These are phyloP conservation scores for Lagopus leucura DNA, from an alignment of 2,113 vertebrate genomes.

Conservation along the genomic window DNA sequence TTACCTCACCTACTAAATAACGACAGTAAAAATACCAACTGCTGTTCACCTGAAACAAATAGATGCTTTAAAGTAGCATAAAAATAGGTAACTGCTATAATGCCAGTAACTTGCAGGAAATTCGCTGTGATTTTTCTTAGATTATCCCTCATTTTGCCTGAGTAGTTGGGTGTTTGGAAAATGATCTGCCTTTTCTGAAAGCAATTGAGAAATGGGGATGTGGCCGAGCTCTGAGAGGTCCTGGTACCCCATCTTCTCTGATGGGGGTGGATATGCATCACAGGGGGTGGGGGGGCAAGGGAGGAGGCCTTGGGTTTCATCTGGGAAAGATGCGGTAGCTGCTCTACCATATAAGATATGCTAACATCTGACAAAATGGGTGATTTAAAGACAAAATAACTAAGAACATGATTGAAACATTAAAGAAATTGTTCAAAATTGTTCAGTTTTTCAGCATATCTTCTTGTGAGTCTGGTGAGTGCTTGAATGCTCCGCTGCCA, in stretches of 20 bases:
- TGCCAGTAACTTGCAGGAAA: not conserved
- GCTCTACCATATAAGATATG: fast-evolving
- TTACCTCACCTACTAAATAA: not conserved
- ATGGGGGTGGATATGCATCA: fast-evolving
- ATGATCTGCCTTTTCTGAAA: not conserved
- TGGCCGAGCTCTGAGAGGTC: not conserved
- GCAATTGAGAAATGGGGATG: fast-evolving
- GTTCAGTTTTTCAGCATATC: not conserved
- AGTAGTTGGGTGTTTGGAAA: not conserved
- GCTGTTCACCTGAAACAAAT: not conserved
- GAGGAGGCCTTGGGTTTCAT: not conserved
- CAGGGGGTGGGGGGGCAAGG: not conserved
- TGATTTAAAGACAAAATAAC: not conserved
- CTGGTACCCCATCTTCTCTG: not conserved
- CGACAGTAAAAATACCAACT: not conserved
- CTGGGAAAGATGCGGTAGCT: not conserved
- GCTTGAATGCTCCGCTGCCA: fast-evolving
- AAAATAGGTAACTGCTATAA: not conserved
- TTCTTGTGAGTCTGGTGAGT: fast-evolving
- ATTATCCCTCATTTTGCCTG: not conserved
- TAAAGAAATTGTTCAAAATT: not conserved
- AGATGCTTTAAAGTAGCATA: not conserved
- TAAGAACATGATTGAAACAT: not conserved
- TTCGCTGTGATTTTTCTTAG: not conserved
- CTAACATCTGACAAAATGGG: not conserved